phyloP scores from a whole-genome alignment of 2,888 invertebrate genomes.

The Amphiduros pacificus region DNA sequence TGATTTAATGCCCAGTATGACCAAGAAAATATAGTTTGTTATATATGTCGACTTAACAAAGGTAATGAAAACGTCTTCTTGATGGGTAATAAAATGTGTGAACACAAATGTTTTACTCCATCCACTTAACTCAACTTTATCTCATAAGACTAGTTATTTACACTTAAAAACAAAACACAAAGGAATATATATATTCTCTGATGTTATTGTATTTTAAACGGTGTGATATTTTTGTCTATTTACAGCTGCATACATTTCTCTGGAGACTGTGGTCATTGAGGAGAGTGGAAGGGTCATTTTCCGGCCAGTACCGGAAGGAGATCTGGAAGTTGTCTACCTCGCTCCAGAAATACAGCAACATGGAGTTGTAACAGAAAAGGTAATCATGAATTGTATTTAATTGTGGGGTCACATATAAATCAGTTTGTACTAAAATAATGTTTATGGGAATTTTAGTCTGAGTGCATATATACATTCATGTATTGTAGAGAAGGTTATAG shows the following conservation, averaged over 20 bases:
- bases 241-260: constrained; percentile 52
- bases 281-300: constrained; percentile 46
- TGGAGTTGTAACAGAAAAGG: constrained; percentile 49
- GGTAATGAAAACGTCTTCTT: too few species aligned
- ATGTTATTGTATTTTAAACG: background rate
- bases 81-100: too few species aligned
- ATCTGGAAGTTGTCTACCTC: constrained; percentile 49
- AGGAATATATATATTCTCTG: background rate
- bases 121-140: too few species aligned
- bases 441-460: too few species aligned
- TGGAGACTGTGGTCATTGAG: constrained; percentile 45
- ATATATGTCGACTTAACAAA: too few species aligned
- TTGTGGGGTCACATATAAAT: too few species aligned
- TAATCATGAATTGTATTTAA: constrained; percentile 5
- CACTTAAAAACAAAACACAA: background rate
- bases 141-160: background rate
- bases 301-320: constrained; percentile 47
- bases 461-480: too few species aligned
- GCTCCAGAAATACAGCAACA: constrained; percentile 51
- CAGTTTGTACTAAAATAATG: too few species aligned
- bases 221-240: constrained; percentile 2
- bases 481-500: too few species aligned
- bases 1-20: too few species aligned
- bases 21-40: too few species aligned
- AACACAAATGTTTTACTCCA: too few species aligned